Percentiles rank a stretch among this genome's conserved stretches.
Conservation (phyloP, 1,140 invertebrate genomes). For the Batillaria attramentaria region DNA sequence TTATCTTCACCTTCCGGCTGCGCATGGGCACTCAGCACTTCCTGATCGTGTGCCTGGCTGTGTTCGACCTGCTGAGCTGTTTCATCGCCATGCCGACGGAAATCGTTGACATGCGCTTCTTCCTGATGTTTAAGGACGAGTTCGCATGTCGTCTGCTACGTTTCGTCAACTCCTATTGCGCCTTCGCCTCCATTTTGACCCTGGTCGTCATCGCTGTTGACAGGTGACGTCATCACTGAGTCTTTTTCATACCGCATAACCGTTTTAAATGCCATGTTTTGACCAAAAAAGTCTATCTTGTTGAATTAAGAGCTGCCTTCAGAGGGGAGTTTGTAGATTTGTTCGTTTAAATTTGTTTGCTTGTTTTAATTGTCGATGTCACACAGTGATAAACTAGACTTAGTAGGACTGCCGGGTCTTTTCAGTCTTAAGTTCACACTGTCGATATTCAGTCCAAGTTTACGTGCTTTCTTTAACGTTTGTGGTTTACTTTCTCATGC, state of each 20-base stretch:
- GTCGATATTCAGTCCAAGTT: too few species aligned
- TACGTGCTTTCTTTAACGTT: neutral
- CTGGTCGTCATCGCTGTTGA: conserved; percentile 48
- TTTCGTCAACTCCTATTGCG: conserved; percentile 34
- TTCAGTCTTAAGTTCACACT: too few species aligned
- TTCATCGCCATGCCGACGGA: conserved; percentile 46
- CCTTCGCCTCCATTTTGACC: conserved; percentile 39
- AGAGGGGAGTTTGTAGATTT: too few species aligned
- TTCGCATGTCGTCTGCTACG: conserved; percentile 33
- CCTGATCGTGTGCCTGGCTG: conserved; percentile 49
- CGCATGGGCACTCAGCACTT: conserved; percentile 44
- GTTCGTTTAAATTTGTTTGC: too few species aligned
- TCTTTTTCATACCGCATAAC: too few species aligned
- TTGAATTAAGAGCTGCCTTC: too few species aligned
- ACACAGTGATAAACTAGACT: too few species aligned
- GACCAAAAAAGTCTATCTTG: too few species aligned
- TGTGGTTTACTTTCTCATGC: neutral
- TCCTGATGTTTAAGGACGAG: conserved; percentile 38
- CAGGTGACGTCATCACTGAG: conserved; percentile 29
- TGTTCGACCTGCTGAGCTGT: conserved; percentile 57
- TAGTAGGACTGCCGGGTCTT: too few species aligned
- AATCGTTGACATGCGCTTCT: conserved; percentile 45
- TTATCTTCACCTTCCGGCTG: conserved; percentile 47
- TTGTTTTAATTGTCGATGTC: too few species aligned
- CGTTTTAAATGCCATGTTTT: too few species aligned